Evolutionary conservation across 2,113 vertebrate species (phyloP).

Genomic region (Crotalus horridus): DNA sequence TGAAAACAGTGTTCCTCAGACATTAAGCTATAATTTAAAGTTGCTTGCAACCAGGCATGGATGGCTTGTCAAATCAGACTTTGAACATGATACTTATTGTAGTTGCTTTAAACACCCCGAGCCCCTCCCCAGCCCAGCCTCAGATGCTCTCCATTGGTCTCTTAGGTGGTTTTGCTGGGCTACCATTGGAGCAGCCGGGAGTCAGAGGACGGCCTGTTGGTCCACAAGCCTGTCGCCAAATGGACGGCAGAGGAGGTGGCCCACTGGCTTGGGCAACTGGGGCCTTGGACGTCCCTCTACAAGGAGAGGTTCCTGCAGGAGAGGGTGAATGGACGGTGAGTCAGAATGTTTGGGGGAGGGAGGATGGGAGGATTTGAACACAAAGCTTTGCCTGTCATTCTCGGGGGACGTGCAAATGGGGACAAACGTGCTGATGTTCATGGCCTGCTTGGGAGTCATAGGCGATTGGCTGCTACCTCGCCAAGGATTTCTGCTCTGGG

Average conservation of each 20-base stretch:
- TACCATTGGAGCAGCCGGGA: slow-evolving; percentile 88
- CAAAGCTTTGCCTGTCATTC: background rate
- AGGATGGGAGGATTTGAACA: background rate
- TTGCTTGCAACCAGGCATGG: background rate
- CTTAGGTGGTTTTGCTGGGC: slow-evolving; percentile 84
- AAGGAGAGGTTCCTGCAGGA: slow-evolving; percentile 81
- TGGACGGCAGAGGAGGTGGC: slow-evolving; percentile 88
- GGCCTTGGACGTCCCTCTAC: slow-evolving; percentile 87
- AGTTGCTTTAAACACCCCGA: background rate
- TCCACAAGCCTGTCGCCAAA: slow-evolving; percentile 83
- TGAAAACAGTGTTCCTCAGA: background rate
- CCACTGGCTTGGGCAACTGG: slow-evolving; percentile 87
- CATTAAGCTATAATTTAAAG: no score
- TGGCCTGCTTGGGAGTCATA: background rate
- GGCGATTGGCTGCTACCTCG: background rate
- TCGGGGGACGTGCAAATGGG: background rate
- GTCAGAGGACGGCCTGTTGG: slow-evolving; percentile 78
- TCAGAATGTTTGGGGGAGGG: background rate
- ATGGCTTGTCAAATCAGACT: background rate
- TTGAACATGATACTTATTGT: background rate
- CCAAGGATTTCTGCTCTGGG: background rate
- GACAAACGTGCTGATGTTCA: background rate
- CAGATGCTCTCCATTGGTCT: background rate
- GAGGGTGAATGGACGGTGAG: slow-evolving; percentile 90
- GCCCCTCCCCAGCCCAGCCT: background rate